Conservation (phyloP, 2,888 invertebrate species). For the Coleophora deauratella region DNA sequence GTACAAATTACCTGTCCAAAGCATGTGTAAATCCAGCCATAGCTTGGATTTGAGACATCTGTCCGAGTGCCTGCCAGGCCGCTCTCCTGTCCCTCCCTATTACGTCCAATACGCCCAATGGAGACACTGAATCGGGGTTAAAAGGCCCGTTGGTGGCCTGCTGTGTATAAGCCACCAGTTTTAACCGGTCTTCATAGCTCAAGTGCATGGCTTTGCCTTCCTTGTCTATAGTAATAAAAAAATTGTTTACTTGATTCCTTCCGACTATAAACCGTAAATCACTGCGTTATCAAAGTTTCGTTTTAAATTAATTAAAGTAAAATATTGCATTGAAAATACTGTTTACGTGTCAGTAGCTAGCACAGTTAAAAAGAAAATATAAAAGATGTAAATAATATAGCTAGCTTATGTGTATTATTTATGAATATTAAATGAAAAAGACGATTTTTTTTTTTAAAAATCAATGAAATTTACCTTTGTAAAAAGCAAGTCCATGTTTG, state of each 20-base stretch:
- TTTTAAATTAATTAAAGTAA: too few relatives aligned
- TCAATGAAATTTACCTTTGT: slow-evolving; percentile 83
- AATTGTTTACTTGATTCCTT: too few relatives aligned
- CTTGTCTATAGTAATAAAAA: slow-evolving; percentile 80
- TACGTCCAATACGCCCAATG: slow-evolving; percentile 94
- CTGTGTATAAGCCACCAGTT: slow-evolving; percentile 92
- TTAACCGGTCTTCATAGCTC: slow-evolving; percentile 94
- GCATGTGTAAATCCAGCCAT: slow-evolving; percentile 94
- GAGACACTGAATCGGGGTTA: slow-evolving; percentile 81
- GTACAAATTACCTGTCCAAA: slow-evolving; percentile 76
- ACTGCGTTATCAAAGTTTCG: too few relatives aligned
- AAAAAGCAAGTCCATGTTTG: slow-evolving; percentile 90
- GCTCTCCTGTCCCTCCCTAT: slow-evolving; percentile 94
- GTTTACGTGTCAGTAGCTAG: not conserved
- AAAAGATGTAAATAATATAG: not conserved
- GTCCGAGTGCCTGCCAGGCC: slow-evolving; percentile 95
- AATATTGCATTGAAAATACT: not conserved
- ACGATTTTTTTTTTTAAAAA: too few relatives aligned
- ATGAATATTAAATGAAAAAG: not conserved
- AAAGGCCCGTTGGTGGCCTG: slow-evolving; percentile 92
- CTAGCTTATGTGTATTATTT: not conserved
- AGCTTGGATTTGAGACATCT: slow-evolving; percentile 88
- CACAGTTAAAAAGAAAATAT: not conserved
- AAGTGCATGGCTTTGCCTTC: slow-evolving; percentile 97
- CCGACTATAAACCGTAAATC: too few relatives aligned